phyloP scores from a whole-genome alignment of 2,888 invertebrate genomes.

The Parnassius apollo region DNA sequence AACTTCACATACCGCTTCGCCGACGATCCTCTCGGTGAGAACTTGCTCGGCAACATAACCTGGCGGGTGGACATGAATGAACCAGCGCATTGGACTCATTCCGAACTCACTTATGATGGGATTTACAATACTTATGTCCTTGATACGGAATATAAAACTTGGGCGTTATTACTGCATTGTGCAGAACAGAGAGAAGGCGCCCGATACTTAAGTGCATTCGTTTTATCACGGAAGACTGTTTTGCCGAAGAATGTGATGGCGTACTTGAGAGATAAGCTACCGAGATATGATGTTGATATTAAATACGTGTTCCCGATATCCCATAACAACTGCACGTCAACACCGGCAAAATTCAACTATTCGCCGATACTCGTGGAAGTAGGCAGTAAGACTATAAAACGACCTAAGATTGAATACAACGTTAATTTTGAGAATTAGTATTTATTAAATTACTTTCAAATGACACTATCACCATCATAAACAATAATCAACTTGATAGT shows the following conservation, averaged over 20 bases:
- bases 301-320: constrained; percentile 92
- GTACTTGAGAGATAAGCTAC: constrained; percentile 88
- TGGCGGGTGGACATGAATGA: constrained; percentile 88
- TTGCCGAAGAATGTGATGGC: constrained; percentile 86
- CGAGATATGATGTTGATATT: constrained; percentile 91
- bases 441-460: too few species aligned
- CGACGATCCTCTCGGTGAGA: constrained; percentile 91
- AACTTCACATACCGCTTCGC: constrained; percentile 93
- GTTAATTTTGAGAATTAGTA: constrained; percentile 33
- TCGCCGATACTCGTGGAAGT: constrained; percentile 61
- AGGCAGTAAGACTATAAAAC: constrained; percentile 57
- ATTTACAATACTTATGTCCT: constrained; percentile 93
- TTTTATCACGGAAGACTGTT: constrained; percentile 84
- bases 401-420: constrained; percentile 60
- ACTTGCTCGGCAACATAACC: constrained; percentile 91
- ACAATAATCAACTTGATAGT: too few species aligned
- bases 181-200: constrained; percentile 90
- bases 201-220: constrained; percentile 90
- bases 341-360: constrained; percentile 57
- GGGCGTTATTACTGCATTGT: constrained; percentile 92
- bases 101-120: constrained; percentile 92
- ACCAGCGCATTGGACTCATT: constrained; percentile 93
- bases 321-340: constrained; percentile 84
- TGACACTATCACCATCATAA: too few species aligned
- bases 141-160: constrained; percentile 91